Evolutionary conservation across 2,797 vertebrate species (phyloP).

Genomic region (Trichosurus vulpecula): DNA sequence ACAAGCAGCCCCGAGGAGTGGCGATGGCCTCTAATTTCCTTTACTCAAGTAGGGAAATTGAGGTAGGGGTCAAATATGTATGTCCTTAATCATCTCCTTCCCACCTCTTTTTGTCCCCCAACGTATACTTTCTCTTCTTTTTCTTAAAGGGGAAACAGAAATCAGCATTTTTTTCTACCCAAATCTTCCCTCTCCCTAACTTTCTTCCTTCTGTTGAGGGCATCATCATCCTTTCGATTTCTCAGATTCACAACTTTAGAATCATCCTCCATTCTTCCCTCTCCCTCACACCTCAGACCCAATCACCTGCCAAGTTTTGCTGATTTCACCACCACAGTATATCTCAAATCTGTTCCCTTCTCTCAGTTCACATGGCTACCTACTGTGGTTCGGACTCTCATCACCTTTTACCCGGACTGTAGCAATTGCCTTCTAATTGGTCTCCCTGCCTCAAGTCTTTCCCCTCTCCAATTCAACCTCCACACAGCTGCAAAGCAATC

Average conservation of each 20-base stretch:
- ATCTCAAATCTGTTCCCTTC: not conserved
- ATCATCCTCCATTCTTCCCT: not conserved
- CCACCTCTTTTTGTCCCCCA: not conserved
- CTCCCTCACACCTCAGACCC: not conserved
- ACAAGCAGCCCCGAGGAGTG: slow-evolving; percentile 10
- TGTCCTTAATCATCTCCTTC: not conserved
- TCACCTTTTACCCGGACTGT: not conserved
- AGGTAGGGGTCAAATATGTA: slow-evolving; percentile 23
- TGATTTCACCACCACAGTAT: not conserved
- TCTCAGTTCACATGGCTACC: not conserved
- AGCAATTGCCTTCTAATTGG: not conserved
- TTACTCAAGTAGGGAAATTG: slow-evolving; percentile 65
- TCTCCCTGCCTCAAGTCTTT: not conserved
- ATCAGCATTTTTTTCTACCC: not conserved
- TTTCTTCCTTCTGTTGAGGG: not conserved
- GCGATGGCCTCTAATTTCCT: slow-evolving; percentile 15
- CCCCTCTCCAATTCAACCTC: not conserved
- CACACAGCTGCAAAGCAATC: not conserved
- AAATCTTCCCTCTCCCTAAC: not conserved
- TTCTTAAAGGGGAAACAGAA: not conserved
- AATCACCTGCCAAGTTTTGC: not conserved
- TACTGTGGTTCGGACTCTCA: not conserved
- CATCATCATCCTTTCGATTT: not conserved
- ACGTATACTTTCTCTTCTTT: not conserved
- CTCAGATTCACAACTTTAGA: not conserved